These are phyloP conservation scores for Squalus acanthias DNA, from an alignment of 2,797 vertebrate genomes.

Conservation along the genomic window DNA sequence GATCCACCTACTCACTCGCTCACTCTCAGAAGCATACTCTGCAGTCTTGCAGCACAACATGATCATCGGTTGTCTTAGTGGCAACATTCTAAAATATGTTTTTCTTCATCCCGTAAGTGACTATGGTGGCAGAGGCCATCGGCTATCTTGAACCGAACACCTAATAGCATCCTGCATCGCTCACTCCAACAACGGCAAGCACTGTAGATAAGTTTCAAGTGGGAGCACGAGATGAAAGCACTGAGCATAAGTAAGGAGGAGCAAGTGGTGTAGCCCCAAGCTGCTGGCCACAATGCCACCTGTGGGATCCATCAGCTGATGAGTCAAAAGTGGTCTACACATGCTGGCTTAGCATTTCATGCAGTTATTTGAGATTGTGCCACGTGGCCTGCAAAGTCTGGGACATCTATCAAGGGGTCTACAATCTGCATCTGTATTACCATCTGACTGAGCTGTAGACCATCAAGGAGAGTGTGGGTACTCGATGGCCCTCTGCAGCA, in stretches of 20 bases:
- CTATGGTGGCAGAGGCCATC: neutral
- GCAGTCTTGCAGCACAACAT: no score
- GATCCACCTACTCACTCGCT: neutral
- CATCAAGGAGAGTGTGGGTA: neutral
- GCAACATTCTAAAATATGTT: no score
- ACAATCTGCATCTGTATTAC: no score
- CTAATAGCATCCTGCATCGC: neutral
- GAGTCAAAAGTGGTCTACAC: neutral
- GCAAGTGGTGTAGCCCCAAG: neutral
- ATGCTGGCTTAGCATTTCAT: neutral
- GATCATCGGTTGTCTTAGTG: no score
- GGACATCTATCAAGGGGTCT: no score
- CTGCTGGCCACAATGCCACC: neutral
- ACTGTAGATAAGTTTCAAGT: neutral
- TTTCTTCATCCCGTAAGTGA: neutral
- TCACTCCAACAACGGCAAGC: neutral
- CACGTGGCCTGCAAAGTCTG: no score
- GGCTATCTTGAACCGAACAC: neutral
- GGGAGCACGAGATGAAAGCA: neutral
- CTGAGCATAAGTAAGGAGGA: neutral
- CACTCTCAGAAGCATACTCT: no score
- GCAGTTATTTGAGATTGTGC: neutral
- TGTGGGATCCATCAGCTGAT: neutral
- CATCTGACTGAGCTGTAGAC: neutral
- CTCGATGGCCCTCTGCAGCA: neutral